Evolutionary conservation across 1,140 invertebrate genomes (phyloP), one percentile per base, ranked within the genome.

Genomic region (Psix sp.): DNA sequence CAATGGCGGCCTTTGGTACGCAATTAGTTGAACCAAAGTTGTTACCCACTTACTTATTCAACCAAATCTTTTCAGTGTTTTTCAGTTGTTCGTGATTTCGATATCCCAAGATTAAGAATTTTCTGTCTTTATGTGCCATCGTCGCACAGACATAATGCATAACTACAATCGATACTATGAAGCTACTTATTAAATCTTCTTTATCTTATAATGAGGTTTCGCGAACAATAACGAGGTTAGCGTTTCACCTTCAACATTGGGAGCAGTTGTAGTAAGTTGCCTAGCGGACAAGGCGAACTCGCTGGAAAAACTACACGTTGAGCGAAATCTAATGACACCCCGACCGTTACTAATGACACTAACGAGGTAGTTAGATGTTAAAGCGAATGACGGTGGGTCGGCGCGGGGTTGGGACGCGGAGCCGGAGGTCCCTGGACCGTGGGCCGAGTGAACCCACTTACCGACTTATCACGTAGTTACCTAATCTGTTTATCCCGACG

Each of bases 391-490:
- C 74, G 80, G 82, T 78, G 68, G 75, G 79, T 74, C 52, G 71
- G 31, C 13, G 59, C 66, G 62, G 63, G 70, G 67, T 63, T 40
- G 65, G 73, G 51, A 49, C 36, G 74, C 45, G 67, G 54, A 48
- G 66, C 40, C 14, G 63, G 51, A 60, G 74, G 65, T 63, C 68
- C 63, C 74, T 74, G 77, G 80, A 82, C 82, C 72, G 72, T 81
- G 83, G 79, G 73, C 80, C 81, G 83, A 85, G 80, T 80, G 85
- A 87, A 86, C 84, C 85, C 85, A 87, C 86, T 86, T 87, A 87
- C 85, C 83, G 85, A 87, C 86, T 87, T 87, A 87, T 87, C 86
- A 86, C 86, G 86, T 87, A 87, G 86, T 87, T 87, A 86, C 84
- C 83, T 86, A 87, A 87, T 86, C 85, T 87, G 85, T 87, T 86